Conservation (phyloP, 2,888 invertebrate species). For the Mycalesis mineus region DNA sequence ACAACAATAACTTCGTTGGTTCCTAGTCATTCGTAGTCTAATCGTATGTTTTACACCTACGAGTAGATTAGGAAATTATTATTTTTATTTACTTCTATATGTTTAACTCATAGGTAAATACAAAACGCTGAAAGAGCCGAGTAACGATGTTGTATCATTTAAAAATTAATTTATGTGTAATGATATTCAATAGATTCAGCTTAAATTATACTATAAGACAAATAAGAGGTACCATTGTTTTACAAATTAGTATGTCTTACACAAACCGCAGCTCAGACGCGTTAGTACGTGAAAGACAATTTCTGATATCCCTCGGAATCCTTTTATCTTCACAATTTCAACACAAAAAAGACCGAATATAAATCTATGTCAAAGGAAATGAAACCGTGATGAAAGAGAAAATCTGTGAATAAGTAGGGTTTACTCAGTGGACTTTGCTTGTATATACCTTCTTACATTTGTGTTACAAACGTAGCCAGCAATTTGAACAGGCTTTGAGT, state of each 20-base stretch:
- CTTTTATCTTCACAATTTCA: neutral
- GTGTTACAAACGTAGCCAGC: neutral
- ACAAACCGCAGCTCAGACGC: no score
- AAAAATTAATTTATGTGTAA: no score
- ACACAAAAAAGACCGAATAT: neutral
- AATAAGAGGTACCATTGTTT: no score
- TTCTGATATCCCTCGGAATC: neutral
- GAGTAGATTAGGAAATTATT: no score
- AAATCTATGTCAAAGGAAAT: neutral
- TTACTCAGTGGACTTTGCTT: neutral
- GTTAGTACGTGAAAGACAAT: neutral
- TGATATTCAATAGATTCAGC: no score
- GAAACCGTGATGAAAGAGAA: neutral
- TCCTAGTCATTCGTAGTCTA: neutral
- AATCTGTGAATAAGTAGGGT: neutral
- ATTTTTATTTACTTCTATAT: no score
- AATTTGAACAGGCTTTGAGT: neutral
- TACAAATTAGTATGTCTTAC: no score
- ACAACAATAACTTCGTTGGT: neutral
- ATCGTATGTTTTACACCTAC: no score
- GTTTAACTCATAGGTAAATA: no score
- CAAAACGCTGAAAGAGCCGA: no score
- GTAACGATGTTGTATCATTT: no score
- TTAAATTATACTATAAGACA: no score
- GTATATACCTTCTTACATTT: neutral